A percentile compares a stretch with the other conserved stretches of the same genome.
phyloP scores from a whole-genome alignment of 2,888 invertebrate genomes.

The Drosophila aldrichi region DNA sequence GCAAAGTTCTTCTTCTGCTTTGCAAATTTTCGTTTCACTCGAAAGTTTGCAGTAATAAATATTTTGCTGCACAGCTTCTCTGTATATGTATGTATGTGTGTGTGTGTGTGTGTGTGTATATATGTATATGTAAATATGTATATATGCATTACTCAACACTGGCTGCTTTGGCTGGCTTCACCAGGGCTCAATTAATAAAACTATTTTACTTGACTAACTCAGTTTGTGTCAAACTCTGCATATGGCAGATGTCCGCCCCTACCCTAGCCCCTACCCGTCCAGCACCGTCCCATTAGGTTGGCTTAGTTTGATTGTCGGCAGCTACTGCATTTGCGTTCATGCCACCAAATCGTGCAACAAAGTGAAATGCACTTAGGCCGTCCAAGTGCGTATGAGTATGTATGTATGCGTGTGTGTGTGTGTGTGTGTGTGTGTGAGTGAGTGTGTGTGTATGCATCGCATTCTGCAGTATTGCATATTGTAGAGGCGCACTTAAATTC shows the following conservation, averaged over 20 bases:
- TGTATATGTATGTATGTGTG: no score
- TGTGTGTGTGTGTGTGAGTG: constrained; percentile 10
- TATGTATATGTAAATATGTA: background rate
- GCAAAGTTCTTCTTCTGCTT: background rate
- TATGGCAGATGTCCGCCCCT: constrained; percentile 18
- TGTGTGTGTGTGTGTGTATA: background rate
- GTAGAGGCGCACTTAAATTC: constrained; percentile 77
- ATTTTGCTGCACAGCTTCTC: background rate
- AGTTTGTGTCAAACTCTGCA: constrained; percentile 50
- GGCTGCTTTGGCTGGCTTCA: constrained; percentile 37
- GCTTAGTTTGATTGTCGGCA: constrained; percentile 50
- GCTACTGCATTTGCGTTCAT: constrained; percentile 28
- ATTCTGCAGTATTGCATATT: constrained; percentile 80
- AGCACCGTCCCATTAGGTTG: constrained; percentile 6
- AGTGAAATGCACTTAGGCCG: constrained; percentile 64
- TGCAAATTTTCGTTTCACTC: background rate
- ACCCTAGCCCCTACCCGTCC: background rate
- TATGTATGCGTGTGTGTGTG: constrained; percentile 10
- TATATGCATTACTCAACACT: constrained; percentile 35
- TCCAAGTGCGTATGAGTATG: background rate
- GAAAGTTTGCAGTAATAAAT: background rate
- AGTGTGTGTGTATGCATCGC: constrained; percentile 34
- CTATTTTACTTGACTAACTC: constrained; percentile 62
- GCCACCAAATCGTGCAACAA: constrained; percentile 65
- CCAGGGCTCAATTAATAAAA: constrained; percentile 66